Conservation (phyloP, 2,113 vertebrate genomes). For the Lipophrys pholis region DNA sequence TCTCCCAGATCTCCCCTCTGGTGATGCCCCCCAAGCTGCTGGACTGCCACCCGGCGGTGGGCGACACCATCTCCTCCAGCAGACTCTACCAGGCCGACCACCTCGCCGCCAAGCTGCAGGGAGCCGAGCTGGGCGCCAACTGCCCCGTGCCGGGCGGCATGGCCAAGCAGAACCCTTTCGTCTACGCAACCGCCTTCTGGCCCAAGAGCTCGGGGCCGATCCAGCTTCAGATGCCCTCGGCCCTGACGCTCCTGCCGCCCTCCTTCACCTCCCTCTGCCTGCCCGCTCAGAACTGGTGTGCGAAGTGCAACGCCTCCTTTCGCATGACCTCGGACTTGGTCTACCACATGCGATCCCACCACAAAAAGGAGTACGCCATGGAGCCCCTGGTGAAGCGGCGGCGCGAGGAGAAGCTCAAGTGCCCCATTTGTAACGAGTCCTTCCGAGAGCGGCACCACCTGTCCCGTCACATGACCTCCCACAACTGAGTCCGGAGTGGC, state of each 20-base stretch:
- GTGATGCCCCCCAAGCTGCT: slow-evolving; percentile 92
- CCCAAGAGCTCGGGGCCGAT: slow-evolving; percentile 92
- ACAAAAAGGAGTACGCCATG: slow-evolving; percentile 96
- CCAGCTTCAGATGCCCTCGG: slow-evolving; percentile 94
- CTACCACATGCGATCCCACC: slow-evolving; percentile 98
- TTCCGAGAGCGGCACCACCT: slow-evolving; percentile 97
- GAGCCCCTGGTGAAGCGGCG: slow-evolving; percentile 94
- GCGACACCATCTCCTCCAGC: slow-evolving; percentile 85
- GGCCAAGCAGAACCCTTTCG: slow-evolving; percentile 93
- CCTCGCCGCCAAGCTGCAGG: slow-evolving; percentile 89
- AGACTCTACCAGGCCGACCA: slow-evolving; percentile 91
- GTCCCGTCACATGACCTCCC: slow-evolving; percentile 98
- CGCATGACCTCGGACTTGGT: slow-evolving; percentile 99
- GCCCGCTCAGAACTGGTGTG: slow-evolving; percentile 98
- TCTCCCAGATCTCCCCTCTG: slow-evolving; percentile 88
- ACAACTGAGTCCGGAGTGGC: slow-evolving; percentile 89
- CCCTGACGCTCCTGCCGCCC: slow-evolving; percentile 93
- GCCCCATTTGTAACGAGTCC: slow-evolving; percentile 97
- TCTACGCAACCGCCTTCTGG: slow-evolving; percentile 95
- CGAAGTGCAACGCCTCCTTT: slow-evolving; percentile 98
- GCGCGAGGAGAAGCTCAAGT: slow-evolving; percentile 98
- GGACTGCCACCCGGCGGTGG: slow-evolving; percentile 87
- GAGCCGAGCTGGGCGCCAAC: slow-evolving; percentile 84
- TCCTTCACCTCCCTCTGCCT: slow-evolving; percentile 97
- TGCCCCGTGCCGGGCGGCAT: slow-evolving; percentile 84